Evolutionary conservation across 2,888 invertebrate genomes (phyloP), one percentile per base, ranked within the genome.

Genomic region (Caenorhabditis sulstoni): DNA sequence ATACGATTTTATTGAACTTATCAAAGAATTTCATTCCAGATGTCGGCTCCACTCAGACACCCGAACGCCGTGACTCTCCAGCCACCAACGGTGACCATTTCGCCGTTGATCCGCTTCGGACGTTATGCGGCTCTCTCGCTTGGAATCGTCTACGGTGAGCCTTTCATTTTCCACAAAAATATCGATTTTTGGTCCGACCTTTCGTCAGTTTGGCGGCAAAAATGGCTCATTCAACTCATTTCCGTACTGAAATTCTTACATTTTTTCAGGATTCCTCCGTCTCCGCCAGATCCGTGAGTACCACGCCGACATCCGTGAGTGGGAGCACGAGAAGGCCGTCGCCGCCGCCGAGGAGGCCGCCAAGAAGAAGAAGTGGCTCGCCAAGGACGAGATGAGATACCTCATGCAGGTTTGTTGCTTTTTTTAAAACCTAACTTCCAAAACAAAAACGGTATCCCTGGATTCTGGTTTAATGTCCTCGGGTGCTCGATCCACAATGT

Each of bases 291-390:
- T 89, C 74, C 84, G 85, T 53, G 87, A 87, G 73, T 83, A 89
- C 70, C 89, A 89, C 81, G 88, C 89, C 65, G 88, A 89, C 57
- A 86, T 89, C 70, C 84, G 89, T 66, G 87, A 88, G 80, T 89
- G 87, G 86, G 86, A 89, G 59, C 88, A 88, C 83, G 89, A 89
- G 83, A 87, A 87, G 86, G 88, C 87, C 49, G 87, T 88, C 52
- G 88, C 81, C 59, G 84, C 84, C 67, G 87, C 87, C 45, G 81
- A 85, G 55, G 88, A 89, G 71, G 86, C 81, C 23, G 84, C 86
- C 77, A 85, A 85, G 81, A 79, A 86, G 85, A 88, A 88, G 87
- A 88, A 88, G 85, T 88, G 88, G 88, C 78, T 86, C 29, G 86
- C 86, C 79, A 88, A 88, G 85, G 88, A 88, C 70, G 87, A 88